These are phyloP conservation scores for Eristalinus sepulchralis DNA, from an alignment of 2,888 invertebrate genomes.

Conservation along the genomic window DNA sequence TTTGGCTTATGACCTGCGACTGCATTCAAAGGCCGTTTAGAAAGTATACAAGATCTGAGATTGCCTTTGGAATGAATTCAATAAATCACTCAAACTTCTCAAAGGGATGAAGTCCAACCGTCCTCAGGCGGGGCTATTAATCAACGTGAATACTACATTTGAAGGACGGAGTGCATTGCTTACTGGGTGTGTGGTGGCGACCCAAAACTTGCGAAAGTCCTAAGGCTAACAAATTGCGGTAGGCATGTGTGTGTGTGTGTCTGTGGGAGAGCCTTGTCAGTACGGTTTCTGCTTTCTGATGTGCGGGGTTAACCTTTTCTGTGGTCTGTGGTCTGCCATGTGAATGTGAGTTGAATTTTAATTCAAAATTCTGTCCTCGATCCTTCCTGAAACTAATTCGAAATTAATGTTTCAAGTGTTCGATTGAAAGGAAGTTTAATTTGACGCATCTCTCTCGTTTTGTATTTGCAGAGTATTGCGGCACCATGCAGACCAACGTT, in stretches of 20 bases:
- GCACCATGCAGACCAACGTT: slow-evolving; percentile 87
- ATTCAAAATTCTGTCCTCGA: not conserved
- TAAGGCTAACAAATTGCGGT: not conserved
- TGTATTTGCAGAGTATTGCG: slow-evolving; percentile 20
- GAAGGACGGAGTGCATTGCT: not conserved
- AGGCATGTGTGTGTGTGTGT: not conserved
- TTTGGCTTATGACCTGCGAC: not conserved
- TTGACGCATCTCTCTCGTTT: not conserved
- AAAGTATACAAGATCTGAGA: slow-evolving; percentile 3
- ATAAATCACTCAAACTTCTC: slow-evolving; percentile 41
- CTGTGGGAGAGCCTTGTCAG: not conserved
- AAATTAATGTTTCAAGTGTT: not conserved
- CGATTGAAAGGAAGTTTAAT: not conserved
- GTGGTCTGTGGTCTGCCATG: not conserved
- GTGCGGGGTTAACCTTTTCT: not conserved
- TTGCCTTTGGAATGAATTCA: not conserved
- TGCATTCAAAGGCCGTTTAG: slow-evolving; percentile 1
- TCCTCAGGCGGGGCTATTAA: slow-evolving; percentile 32
- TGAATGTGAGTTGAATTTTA: not conserved
- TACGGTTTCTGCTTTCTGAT: not conserved
- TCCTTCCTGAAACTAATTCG: not conserved
- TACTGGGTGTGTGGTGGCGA: not conserved
- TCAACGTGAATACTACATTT: slow-evolving; percentile 36
- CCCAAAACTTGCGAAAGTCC: slow-evolving; percentile 1
- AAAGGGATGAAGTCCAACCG: slow-evolving; percentile 27